Conservation (phyloP, 2,888 invertebrate genomes). For the Trichacis sp. region DNA sequence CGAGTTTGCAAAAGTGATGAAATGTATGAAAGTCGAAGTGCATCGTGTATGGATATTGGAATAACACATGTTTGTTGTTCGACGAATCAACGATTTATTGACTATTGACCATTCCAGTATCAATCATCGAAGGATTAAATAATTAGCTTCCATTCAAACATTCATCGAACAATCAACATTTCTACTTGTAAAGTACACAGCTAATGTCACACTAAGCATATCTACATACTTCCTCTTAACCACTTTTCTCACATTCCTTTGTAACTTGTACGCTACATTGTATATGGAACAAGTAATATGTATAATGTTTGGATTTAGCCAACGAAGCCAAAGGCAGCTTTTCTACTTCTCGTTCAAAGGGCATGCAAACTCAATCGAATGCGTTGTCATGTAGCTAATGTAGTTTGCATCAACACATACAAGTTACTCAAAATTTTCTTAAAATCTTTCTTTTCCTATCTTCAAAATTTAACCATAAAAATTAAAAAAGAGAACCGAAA, state of each 20-base stretch:
- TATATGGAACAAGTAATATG: conserved; percentile 37
- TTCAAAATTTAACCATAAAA: too few relatives aligned
- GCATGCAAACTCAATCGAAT: conserved; percentile 21
- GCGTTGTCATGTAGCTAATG: too few relatives aligned
- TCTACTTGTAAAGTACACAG: background rate
- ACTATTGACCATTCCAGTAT: background rate
- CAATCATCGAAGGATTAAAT: too few relatives aligned
- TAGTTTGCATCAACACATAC: too few relatives aligned
- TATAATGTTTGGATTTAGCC: conserved; percentile 33
- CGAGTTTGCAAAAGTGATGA: too few relatives aligned
- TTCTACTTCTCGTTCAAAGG: conserved; percentile 18
- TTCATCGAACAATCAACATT: background rate
- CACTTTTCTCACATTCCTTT: conserved; percentile 32
- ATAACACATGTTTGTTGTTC: background rate
- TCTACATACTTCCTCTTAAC: conserved; percentile 37
- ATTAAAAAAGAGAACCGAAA: too few relatives aligned
- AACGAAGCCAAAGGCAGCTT: conserved; percentile 30
- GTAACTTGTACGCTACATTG: conserved; percentile 33
- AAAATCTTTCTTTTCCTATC: too few relatives aligned
- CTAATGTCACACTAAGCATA: conserved; percentile 24
- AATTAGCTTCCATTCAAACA: background rate
- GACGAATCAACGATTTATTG: background rate
- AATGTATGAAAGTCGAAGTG: too few relatives aligned
- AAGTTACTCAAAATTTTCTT: too few relatives aligned
- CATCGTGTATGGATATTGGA: too few relatives aligned